Conservation (phyloP, 2,888 invertebrate genomes). For the Habroteleia sp. region DNA sequence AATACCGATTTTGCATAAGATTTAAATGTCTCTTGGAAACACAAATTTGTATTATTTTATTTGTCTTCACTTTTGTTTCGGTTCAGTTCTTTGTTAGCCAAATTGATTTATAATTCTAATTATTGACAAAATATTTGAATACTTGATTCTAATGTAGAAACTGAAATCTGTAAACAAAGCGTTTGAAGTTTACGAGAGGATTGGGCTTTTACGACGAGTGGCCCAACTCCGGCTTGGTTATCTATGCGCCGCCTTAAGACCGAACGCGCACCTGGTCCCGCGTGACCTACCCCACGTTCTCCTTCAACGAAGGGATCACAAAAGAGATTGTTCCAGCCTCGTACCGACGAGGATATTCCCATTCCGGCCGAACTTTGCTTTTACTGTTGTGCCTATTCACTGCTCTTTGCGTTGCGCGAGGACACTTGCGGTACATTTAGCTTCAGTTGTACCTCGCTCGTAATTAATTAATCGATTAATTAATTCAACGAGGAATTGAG, state of each 20-base stretch:
- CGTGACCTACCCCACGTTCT: conserved; percentile 67
- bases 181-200: not conserved
- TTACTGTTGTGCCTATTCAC: conserved; percentile 17
- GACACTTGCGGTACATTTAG: conserved; percentile 7
- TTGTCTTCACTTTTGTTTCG: too few relatives aligned
- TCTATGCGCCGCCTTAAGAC: conserved; percentile 48
- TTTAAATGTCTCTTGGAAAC: too few relatives aligned
- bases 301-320: conserved; percentile 69
- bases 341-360: conserved; percentile 36
- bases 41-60: too few relatives aligned
- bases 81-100: too few relatives aligned
- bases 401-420: conserved; percentile 6
- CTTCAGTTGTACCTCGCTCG: not conserved
- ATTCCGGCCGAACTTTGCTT: conserved; percentile 20
- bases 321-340: conserved; percentile 53
- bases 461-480: conserved; percentile 25
- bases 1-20: too few relatives aligned
- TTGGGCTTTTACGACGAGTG: conserved; percentile 30
- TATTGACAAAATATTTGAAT: too few relatives aligned
- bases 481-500: too few relatives aligned
- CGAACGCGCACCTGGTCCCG: conserved; percentile 62
- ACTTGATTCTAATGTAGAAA: too few relatives aligned
- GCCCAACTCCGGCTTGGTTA: conserved; percentile 54
- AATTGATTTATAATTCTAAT: too few relatives aligned
- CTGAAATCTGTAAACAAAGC: conserved; percentile 2